Evolutionary conservation across 2,113 vertebrate species (phyloP).

Genomic region (Halcyon senegalensis): DNA sequence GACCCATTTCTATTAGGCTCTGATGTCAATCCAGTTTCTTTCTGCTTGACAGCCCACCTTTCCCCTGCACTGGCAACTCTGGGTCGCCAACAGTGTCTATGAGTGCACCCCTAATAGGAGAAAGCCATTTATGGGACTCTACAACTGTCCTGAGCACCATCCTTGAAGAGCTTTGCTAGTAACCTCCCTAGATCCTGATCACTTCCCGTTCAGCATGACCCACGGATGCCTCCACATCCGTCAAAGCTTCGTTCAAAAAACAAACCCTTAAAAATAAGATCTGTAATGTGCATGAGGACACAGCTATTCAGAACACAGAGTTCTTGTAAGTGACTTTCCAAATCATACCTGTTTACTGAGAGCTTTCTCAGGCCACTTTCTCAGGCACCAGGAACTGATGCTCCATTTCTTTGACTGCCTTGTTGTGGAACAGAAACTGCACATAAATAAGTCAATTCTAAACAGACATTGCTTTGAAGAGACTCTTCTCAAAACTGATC

Average conservation of each 20-base stretch:
- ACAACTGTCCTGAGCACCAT: not conserved
- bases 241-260: not conserved
- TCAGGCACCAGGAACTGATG: conserved; percentile 40
- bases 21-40: not conserved
- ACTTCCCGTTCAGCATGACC: not conserved
- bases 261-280: not conserved
- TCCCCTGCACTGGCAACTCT: not conserved
- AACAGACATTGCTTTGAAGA: conserved; percentile 67
- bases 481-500: conserved; percentile 49
- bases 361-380: conserved; percentile 43
- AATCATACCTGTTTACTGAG: conserved; percentile 43
- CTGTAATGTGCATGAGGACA: not conserved
- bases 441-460: conserved; percentile 61
- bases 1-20: not conserved
- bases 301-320: not conserved
- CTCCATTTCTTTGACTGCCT: conserved; percentile 36
- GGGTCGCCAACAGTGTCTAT: not conserved
- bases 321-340: not conserved
- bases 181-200: not conserved
- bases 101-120: not conserved
- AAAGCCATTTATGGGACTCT: not conserved
- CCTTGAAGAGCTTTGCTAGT: not conserved
- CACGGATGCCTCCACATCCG: not conserved
- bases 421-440: conserved; percentile 31
- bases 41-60: not conserved